Base-by-base conservation (phyloP, 2,797 vertebrate genomes). In the Carcharodon carcharias region DNA sequence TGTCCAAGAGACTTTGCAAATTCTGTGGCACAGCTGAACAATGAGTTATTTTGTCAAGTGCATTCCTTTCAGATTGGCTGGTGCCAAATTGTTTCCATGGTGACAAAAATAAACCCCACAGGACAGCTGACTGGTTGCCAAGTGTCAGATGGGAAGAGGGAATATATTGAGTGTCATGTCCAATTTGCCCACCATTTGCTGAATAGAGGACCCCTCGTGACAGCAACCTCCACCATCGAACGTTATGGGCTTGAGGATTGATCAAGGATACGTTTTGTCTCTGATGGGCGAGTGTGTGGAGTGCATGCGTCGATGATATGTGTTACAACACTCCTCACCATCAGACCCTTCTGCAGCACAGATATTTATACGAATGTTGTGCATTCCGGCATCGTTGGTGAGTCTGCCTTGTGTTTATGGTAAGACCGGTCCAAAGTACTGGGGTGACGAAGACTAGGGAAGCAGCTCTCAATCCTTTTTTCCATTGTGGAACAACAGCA, bases 381-480 rank as follows among this genome's bases (percentile, higher is more conserved):
- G 96, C 98, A 98, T 67, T 99, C 98, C 96, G 98, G 98, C 97
- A 98, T 98, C 58, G 98, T 98, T 50, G 98, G 98, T 0, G 97
- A 98, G 0, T 97, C 98, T 97, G 98, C 98, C 97, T 98, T 98
- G 0, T 98, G 97, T 97, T 98, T 98, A 71, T 98, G 97, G 88
- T 98, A 98, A 97, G 98, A 99, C 94, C 98, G 98, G 92, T 99
- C 99, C 97, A 98, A 96, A 0, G 99, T 99, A 97, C 99, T 99
- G 97, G 99, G 99, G 96, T 98, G 98, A 95, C 98, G 98, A 28
- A 99, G 97, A 0, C 98, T 98, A 9, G 98, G 96, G 96, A 98
- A 98, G 96, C 98, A 98, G 4, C 98, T 98, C n/a, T 98, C 98
- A 0, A 98, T 97, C 0, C 97, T 97, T 16, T 97, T 97, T 0